Percentiles rank a stretch among this genome's conserved stretches.
These are phyloP conservation scores for Grapholita molesta DNA, from an alignment of 1,140 invertebrate genomes.

Conservation along the genomic window DNA sequence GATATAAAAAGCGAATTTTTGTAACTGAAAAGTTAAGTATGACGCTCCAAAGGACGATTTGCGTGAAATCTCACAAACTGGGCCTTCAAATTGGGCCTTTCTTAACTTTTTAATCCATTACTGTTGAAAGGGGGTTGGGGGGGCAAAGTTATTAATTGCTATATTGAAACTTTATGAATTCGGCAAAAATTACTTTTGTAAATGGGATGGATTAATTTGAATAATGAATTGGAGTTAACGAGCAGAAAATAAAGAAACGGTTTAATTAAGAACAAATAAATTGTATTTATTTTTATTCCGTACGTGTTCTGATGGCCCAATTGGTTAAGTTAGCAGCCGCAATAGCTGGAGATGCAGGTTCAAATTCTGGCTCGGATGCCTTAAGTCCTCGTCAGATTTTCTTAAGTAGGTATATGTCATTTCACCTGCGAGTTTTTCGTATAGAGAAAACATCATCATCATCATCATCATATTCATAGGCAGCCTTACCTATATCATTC, in stretches of 20 bases:
- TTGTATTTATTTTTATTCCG: too few species aligned
- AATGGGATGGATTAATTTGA: background rate
- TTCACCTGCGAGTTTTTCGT: too few species aligned
- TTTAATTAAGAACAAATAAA: background rate
- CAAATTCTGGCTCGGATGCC: too few species aligned
- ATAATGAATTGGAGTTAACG: background rate
- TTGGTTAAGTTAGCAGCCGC: too few species aligned
- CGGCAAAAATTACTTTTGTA: conserved; percentile 1
- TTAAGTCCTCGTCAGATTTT: too few species aligned
- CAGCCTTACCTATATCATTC: too few species aligned
- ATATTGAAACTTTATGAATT: conserved; percentile 7
- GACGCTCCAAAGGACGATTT: conserved; percentile 1
- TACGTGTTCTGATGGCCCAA: too few species aligned
- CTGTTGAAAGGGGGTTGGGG: background rate
- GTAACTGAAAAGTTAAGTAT: conserved; percentile 10
- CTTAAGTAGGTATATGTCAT: too few species aligned
- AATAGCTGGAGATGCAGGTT: too few species aligned
- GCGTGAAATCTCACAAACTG: conserved; percentile 1
- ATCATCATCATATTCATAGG: too few species aligned
- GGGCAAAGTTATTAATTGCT: conserved; percentile 1
- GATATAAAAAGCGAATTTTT: background rate
- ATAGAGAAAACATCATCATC: too few species aligned
- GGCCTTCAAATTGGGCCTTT: conserved; percentile 1
- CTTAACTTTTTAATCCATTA: conserved; percentile 17
- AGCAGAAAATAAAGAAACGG: background rate